Evolutionary conservation across 2,888 invertebrate genomes (phyloP), one percentile per base, ranked within the genome.

Genomic region (Ceramica pisi): DNA sequence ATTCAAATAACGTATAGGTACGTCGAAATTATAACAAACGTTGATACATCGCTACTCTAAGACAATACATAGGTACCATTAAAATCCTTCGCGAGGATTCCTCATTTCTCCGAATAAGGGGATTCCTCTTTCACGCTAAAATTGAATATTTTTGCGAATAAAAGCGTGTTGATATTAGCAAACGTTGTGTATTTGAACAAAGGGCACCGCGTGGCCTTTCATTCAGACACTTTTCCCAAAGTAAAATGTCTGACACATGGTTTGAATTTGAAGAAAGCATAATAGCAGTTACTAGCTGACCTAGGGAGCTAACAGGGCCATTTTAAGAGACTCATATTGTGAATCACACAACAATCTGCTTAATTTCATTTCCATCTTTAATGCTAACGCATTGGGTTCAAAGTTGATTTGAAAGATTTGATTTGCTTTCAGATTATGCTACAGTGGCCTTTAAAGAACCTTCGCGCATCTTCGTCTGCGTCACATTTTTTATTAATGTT

Each of bases 91-190:
- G 8, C 12, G 26, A 56, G 19, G 46, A 21, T 16, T 23, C 41
- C 41, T 35, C 48, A 26, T 56, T 56, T 4, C 14, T 38, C 19
- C 21, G 14, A 59, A 66, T 21, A 46, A 7, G 51, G 50, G 8
- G 51, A 55, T 19, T 62, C 44, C 44, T 66, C 50, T 44, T 69
- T 67, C 55, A 72, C 67, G 46, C 6, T 48, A 35, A 78, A 72
- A 78, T 82, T 78, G 41, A 55, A 82, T 78, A 82, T 80, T 71
- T 68, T 66, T 71, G 62, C 16, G 41, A 44, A 77, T 81, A 65
- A 81, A 77, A 56, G 46, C 71, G 21, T 60, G 71, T 76, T 79
- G 60, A 67, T 76, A 82, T 82, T 76, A 75, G 62, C 67, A 57
- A 72, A 71, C 50, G 35, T 67, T 63, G 66, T 73, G 44, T 72